Evolutionary conservation across 1,140 invertebrate genomes (phyloP).

Genomic region (Heliconius nattereri): DNA sequence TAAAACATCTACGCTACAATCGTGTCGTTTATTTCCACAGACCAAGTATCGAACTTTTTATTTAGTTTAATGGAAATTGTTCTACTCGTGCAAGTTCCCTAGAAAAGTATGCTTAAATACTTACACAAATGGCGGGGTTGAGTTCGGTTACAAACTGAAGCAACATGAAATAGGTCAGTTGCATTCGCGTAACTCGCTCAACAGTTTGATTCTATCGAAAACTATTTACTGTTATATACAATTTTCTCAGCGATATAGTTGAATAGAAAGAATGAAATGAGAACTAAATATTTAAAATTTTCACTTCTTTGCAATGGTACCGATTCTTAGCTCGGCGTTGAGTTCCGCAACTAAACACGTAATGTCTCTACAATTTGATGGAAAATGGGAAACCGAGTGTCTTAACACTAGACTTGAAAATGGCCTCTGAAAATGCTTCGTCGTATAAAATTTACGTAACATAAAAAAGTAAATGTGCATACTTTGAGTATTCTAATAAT

Average conservation of each 20-base stretch:
- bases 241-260: neutral
- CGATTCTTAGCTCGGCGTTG: too few species aligned
- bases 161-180: slow-evolving; percentile 12
- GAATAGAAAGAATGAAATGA: neutral
- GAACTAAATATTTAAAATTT: too few species aligned
- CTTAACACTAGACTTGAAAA: too few species aligned
- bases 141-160: slow-evolving; percentile 5
- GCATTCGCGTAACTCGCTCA: neutral
- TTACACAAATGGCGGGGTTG: slow-evolving; percentile 3
- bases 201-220: slow-evolving; percentile 8
- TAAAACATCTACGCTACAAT: neutral
- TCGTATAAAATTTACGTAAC: neutral
- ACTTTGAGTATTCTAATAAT: neutral
- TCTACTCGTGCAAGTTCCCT: neutral
- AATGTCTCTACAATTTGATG: too few species aligned
- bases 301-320: too few species aligned
- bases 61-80: slow-evolving; percentile 6
- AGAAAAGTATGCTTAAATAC: slow-evolving; percentile 1
- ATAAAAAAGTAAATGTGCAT: neutral
- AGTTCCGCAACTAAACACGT: too few species aligned
- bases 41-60: neutral
- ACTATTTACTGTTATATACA: slow-evolving; percentile 7
- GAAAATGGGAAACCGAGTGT: too few species aligned
- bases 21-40: neutral
- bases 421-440: neutral